Evolutionary conservation across 2,113 vertebrate species (phyloP).

Genomic region (Pedionomus torquatus): DNA sequence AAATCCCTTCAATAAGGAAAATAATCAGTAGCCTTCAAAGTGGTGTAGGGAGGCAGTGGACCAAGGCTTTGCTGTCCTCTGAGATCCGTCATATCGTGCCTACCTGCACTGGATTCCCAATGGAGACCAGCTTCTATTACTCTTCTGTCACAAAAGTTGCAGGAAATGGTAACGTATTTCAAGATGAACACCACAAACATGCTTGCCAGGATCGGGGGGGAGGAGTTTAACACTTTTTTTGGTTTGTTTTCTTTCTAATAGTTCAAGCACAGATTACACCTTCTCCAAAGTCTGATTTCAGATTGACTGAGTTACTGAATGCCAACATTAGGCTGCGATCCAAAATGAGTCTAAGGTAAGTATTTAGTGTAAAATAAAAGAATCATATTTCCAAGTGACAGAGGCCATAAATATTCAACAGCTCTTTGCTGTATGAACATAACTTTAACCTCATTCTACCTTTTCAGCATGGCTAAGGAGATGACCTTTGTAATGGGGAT

Average conservation of each 20-base stretch:
- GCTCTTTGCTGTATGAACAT: neutral
- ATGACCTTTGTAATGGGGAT: conserved; percentile 62
- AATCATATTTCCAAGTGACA: neutral
- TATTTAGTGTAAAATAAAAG: neutral
- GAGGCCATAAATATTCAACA: neutral
- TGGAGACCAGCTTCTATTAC: conserved; percentile 56
- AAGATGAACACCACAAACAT: neutral
- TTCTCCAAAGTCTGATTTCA: conserved; percentile 45
- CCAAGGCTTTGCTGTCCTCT: conserved; percentile 58
- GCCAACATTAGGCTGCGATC: conserved; percentile 41
- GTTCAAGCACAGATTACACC: conserved; percentile 53
- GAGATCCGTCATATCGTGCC: conserved; percentile 58
- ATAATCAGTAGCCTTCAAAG: conserved; percentile 53
- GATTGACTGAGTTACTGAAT: conserved; percentile 15
- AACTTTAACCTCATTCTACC: neutral
- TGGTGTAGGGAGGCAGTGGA: conserved; percentile 54
- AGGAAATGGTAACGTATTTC: conserved; percentile 27
- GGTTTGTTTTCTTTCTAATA: conserved; percentile 31
- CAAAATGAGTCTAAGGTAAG: conserved; percentile 54
- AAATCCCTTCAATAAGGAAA: conserved; percentile 24
- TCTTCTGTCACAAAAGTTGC: conserved; percentile 25
- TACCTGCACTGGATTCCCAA: conserved; percentile 54
- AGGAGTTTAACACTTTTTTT: neutral
- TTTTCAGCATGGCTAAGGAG: conserved; percentile 52
- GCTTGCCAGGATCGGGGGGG: neutral